These are phyloP conservation scores for Lepus americanus DNA, from an alignment of 2,113 vertebrate species.

Conservation along the genomic window DNA sequence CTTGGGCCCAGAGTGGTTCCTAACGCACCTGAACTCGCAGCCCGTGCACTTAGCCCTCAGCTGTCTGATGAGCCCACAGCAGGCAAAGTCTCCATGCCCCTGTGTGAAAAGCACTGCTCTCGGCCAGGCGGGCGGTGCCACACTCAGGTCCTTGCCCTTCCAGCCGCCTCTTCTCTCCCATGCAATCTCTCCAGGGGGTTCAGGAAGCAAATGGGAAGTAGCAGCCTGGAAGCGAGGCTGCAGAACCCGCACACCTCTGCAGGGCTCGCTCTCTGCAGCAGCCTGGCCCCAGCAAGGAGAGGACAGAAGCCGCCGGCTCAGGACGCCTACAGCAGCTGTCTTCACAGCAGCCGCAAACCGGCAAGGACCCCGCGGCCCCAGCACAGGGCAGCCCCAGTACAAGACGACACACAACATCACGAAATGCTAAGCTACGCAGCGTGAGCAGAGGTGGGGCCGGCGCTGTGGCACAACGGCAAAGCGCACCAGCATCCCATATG, in stretches of 20 bases:
- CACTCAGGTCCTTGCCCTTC: conserved; percentile 25
- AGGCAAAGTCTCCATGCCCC: background rate
- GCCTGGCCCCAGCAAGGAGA: background rate
- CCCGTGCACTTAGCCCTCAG: background rate
- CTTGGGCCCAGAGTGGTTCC: background rate
- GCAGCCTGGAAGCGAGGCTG: background rate
- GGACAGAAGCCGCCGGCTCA: background rate
- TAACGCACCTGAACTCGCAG: background rate
- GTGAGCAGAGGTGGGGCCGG: background rate
- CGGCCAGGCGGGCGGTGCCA: background rate
- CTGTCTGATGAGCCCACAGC: background rate
- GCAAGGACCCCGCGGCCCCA: background rate
- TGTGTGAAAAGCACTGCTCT: background rate
- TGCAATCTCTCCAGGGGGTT: background rate
- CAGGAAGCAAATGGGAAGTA: background rate
- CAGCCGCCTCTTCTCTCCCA: background rate
- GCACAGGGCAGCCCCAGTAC: background rate
- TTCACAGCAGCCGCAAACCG: conserved; percentile 30
- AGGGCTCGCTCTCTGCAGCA: background rate
- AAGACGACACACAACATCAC: background rate
- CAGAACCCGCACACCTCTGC: background rate
- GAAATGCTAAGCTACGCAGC: background rate
- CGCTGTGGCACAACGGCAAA: no score
- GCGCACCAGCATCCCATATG: no score
- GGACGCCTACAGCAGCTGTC: background rate